Conservation (phyloP, 1,140 invertebrate genomes). For the Aphis gossypii region DNA sequence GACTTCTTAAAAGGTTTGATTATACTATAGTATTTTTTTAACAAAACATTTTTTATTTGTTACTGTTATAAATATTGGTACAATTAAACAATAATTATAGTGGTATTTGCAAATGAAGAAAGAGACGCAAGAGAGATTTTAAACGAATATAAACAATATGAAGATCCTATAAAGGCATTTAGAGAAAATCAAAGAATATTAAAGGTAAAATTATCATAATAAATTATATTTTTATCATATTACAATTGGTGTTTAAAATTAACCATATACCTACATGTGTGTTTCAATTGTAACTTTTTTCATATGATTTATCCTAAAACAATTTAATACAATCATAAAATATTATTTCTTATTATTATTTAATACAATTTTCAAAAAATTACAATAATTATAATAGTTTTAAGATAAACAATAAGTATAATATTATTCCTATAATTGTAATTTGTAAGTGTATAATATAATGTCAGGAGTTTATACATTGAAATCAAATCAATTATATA, state of each 20-base stretch:
- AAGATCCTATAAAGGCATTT: constrained; percentile 92
- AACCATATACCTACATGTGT: background rate
- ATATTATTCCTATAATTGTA: no score
- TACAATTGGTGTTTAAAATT: background rate
- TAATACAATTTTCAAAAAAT: no score
- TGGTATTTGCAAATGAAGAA: constrained; percentile 84
- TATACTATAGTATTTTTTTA: background rate
- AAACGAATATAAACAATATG: constrained; percentile 90
- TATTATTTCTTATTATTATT: no score
- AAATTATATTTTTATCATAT: background rate
- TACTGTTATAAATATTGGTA: background rate
- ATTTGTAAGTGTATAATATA: no score
- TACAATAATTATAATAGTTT: no score
- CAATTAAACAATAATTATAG: constrained; percentile 62
- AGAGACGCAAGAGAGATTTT: constrained; percentile 93
- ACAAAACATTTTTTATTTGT: background rate
- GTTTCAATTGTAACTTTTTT: no score
- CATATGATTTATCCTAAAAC: no score
- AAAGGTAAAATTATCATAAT: constrained; percentile 64
- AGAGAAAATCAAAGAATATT: constrained; percentile 83
- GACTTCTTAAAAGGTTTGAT: constrained; percentile 73
- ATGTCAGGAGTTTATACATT: no score
- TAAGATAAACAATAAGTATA: no score
- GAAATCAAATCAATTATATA: no score
- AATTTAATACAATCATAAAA: no score